A percentile compares a stretch with the other conserved stretches of the same genome.
Conservation (phyloP, 1,140 invertebrate genomes). For the Coenobita brevimanus region DNA sequence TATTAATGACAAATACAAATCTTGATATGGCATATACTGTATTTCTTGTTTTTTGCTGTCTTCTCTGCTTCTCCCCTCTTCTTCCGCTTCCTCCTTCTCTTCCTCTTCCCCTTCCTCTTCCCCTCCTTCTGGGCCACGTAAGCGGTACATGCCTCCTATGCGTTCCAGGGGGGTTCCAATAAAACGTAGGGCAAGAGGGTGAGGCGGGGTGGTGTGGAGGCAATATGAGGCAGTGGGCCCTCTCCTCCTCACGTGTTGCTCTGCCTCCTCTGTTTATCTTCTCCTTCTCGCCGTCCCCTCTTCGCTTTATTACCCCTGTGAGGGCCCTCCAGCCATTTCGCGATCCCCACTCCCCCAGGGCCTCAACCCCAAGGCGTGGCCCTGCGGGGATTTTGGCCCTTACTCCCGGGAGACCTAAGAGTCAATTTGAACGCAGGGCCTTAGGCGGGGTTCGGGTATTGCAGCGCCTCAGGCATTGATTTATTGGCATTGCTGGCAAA, state of each 20-base stretch:
- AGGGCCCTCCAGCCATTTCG: slow-evolving; percentile 64
- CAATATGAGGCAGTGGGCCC: neutral
- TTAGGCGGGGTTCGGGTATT: slow-evolving; percentile 54
- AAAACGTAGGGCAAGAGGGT: no score
- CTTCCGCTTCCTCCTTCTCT: no score
- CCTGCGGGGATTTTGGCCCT: slow-evolving; percentile 47
- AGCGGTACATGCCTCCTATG: no score
- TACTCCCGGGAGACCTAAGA: slow-evolving; percentile 34
- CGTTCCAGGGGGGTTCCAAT: no score
- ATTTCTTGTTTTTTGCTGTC: no score
- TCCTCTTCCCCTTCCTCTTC: no score
- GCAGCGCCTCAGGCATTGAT: slow-evolving; percentile 62
- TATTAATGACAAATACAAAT: no score
- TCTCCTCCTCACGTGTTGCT: slow-evolving; percentile 40
- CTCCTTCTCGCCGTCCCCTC: slow-evolving; percentile 55
- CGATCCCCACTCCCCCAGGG: slow-evolving; percentile 55
- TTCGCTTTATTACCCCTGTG: slow-evolving; percentile 62
- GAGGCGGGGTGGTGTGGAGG: neutral
- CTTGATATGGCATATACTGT: no score
- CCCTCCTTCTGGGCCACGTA: no score
- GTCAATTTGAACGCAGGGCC: slow-evolving; percentile 40
- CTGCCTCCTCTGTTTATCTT: slow-evolving; percentile 59
- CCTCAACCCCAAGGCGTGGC: slow-evolving; percentile 12
- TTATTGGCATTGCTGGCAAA: slow-evolving; percentile 66
- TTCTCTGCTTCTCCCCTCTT: no score